phyloP scores from a whole-genome alignment of 2,113 vertebrate species.

The Xiphias gladius region DNA sequence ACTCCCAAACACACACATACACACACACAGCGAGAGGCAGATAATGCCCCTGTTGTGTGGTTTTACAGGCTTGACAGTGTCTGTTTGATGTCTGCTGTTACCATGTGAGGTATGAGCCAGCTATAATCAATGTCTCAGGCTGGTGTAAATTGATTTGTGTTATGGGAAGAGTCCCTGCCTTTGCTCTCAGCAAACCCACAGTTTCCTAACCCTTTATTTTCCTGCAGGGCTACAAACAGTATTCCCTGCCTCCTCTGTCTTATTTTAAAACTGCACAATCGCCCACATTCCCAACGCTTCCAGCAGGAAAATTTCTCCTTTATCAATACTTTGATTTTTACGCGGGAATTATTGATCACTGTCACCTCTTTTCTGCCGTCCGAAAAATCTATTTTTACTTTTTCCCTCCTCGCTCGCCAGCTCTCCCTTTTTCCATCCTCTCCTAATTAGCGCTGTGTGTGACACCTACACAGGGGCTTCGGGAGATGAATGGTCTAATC shows the following conservation, averaged over 20 bases:
- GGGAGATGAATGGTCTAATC: slow-evolving; percentile 76
- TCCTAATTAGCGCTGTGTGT: slow-evolving; percentile 75
- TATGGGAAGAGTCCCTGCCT: slow-evolving; percentile 54
- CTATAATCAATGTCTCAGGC: slow-evolving; percentile 71
- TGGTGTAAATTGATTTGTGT: slow-evolving; percentile 69
- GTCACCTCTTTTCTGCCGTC: slow-evolving; percentile 37
- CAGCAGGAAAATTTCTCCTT: slow-evolving; percentile 44
- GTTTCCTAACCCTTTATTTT: slow-evolving; percentile 29
- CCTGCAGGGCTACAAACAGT: slow-evolving; percentile 21
- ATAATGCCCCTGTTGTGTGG: slow-evolving; percentile 60
- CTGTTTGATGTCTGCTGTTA: slow-evolving; percentile 75
- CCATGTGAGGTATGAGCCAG: slow-evolving; percentile 67
- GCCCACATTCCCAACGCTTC: slow-evolving; percentile 33
- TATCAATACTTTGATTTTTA: slow-evolving; percentile 60
- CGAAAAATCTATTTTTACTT: slow-evolving; percentile 75
- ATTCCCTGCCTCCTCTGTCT: slow-evolving; percentile 23
- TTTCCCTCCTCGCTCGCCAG: slow-evolving; percentile 33
- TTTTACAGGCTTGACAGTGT: slow-evolving; percentile 67
- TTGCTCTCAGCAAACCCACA: slow-evolving; percentile 24
- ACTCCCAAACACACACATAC: slow-evolving; percentile 20
- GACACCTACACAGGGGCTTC: slow-evolving; percentile 76
- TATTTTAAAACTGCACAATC: slow-evolving; percentile 26
- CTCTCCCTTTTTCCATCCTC: slow-evolving; percentile 62
- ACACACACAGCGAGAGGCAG: slow-evolving; percentile 38
- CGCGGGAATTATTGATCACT: slow-evolving; percentile 57